Conservation (phyloP, 2,797 vertebrate species). For the Argentina silus region DNA sequence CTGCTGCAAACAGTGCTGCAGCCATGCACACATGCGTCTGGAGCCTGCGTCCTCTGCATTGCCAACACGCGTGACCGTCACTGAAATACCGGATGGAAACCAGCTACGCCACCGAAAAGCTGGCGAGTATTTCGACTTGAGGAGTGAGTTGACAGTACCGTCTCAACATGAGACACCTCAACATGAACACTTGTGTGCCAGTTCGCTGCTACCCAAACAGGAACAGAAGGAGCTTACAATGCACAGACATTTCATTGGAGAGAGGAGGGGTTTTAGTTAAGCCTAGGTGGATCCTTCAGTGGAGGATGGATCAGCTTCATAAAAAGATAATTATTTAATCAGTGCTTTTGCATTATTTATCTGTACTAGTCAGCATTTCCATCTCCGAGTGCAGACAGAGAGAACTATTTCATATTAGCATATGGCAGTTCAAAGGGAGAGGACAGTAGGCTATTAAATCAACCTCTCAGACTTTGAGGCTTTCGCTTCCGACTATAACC, state of each 20-base stretch:
- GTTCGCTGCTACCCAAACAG: not conserved
- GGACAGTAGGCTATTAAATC: conserved; percentile 15
- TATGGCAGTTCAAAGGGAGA: conserved; percentile 38
- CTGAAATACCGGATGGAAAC: too few species aligned
- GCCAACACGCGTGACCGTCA: too few species aligned
- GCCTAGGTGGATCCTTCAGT: not conserved
- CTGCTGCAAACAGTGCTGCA: too few species aligned
- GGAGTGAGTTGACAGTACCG: too few species aligned
- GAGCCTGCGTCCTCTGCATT: too few species aligned
- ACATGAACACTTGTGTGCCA: not conserved
- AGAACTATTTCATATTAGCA: conserved; percentile 40
- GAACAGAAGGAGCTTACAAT: not conserved
- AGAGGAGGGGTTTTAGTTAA: not conserved
- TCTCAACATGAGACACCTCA: not conserved
- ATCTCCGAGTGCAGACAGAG: conserved; percentile 15
- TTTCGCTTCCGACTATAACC: conserved; percentile 20
- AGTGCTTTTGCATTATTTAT: conserved; percentile 5
- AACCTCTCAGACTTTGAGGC: conserved; percentile 17
- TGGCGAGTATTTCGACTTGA: too few species aligned
- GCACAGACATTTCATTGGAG: not conserved
- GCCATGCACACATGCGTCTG: too few species aligned
- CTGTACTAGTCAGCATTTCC: conserved; percentile 13
- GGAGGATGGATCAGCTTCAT: not conserved
- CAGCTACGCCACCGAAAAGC: too few species aligned
- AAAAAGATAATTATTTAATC: conserved; percentile 1